Percentiles rank a stretch among this genome's conserved stretches.
phyloP scores from a whole-genome alignment of 2,113 vertebrate species.

The Hippocampus mohnikei region DNA sequence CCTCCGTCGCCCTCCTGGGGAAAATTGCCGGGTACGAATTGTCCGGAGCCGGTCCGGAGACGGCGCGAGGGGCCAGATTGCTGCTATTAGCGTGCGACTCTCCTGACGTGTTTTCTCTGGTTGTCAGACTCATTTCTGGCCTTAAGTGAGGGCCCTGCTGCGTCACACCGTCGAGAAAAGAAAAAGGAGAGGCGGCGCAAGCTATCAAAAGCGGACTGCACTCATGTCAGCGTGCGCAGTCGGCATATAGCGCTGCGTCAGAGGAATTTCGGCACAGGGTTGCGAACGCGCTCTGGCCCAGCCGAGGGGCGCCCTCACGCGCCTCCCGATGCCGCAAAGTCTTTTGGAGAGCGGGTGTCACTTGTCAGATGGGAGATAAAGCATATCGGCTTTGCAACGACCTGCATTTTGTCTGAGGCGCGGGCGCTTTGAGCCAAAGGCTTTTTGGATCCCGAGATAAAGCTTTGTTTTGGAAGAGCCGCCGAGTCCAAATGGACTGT shows the following conservation, averaged over 20 bases:
- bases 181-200: too few relatives aligned
- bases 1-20: slow-evolving; percentile 26
- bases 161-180: too few relatives aligned
- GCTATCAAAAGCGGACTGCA: too few relatives aligned
- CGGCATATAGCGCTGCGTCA: too few relatives aligned
- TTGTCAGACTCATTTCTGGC: too few relatives aligned
- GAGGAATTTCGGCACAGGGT: too few relatives aligned
- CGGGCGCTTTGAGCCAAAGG: slow-evolving; percentile 25
- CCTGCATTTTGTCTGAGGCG: slow-evolving; percentile 42
- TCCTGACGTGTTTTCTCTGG: slow-evolving; percentile 42
- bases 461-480: slow-evolving; percentile 16
- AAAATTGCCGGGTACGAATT: slow-evolving; percentile 51
- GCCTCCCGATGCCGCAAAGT: slow-evolving; percentile 12
- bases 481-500: slow-evolving; percentile 18
- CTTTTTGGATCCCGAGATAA: slow-evolving; percentile 48
- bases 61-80: not conserved
- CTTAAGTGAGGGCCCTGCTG: too few relatives aligned
- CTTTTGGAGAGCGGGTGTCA: slow-evolving; percentile 41
- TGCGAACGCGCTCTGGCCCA: not conserved
- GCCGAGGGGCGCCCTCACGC: not conserved
- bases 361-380: slow-evolving; percentile 32
- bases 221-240: too few relatives aligned
- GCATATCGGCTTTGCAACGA: slow-evolving; percentile 29
- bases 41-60: too few relatives aligned
- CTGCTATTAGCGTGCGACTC: slow-evolving; percentile 35